Base-by-base conservation (phyloP, 2,797 vertebrate genomes). In the Microchirus variegatus region DNA sequence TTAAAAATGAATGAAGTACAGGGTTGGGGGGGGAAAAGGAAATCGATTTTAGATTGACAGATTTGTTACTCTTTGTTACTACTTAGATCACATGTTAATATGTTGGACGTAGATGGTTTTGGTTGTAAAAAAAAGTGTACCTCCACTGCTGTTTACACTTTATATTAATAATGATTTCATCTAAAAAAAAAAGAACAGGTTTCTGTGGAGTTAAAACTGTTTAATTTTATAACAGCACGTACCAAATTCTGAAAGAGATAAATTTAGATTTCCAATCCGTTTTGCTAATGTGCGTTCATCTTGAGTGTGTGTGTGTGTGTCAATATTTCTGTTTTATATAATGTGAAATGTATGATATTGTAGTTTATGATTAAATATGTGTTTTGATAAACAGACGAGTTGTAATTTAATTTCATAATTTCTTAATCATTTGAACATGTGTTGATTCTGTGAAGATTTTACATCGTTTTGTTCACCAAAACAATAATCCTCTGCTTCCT, bases 311-410 rank as follows among this genome's bases (percentile, higher is more conserved):
- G 48, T 42, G 53, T 78, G 46, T 63, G 62, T 70, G 57, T 73
- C 54, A 70, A 16, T 50, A 44, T 75, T 26, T 45, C 2, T 63
- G 16, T 52, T 62, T 83, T 77, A 82, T 75, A 63, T 63, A 64
- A 51, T 62, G 62, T 81, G 44, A 59, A 67, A 72, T 84, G 61
- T 64, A 17, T 73, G 37, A 80, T 50, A 42, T 83, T 60, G 13
- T 13, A 67, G 42, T 52, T 55, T 64, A 18, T 63, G 63, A 92
- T 85, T 91, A 92, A 92, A 81, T 71, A 41, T 69, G 73, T 81
- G 68, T 91, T 92, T 90, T 91, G 74, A 79, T 86, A 90, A 73
- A 66, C n/a, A 3, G 3, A 43, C 49, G 50, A 38, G 31, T 59
- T 9, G 26, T 67, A 1, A 3, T 61, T 61, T 65, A 56, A 18